Evolutionary conservation across 2,797 vertebrate species (phyloP).

Genomic region (Clarias laeviceps): DNA sequence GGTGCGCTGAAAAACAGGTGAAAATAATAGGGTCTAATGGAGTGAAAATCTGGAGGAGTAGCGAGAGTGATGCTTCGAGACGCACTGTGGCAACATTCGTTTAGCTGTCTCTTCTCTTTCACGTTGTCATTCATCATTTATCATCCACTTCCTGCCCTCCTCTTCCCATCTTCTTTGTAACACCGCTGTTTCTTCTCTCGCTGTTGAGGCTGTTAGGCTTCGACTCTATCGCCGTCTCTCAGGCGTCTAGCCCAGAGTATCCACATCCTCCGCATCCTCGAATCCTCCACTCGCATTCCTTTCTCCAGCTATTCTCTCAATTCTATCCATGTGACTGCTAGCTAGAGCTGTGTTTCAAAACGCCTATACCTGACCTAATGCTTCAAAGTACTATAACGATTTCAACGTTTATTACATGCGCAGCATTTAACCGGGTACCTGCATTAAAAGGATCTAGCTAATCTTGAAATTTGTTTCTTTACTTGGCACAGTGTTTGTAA

Average conservation of each 20-base stretch:
- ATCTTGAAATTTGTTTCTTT: no score
- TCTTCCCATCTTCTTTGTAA: slow-evolving; percentile 6
- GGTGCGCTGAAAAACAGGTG: slow-evolving; percentile 50
- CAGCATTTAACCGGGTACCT: not conserved
- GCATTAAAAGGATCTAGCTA: not conserved
- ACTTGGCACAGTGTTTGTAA: not conserved
- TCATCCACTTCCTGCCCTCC: slow-evolving; percentile 36
- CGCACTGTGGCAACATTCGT: slow-evolving; percentile 50
- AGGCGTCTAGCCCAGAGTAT: slow-evolving; percentile 33
- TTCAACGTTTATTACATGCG: not conserved
- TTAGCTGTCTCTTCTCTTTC: slow-evolving; percentile 45
- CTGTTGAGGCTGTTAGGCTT: slow-evolving; percentile 20
- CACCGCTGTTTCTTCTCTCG: slow-evolving; percentile 14
- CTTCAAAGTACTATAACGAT: not conserved
- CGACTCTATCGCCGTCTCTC: slow-evolving; percentile 28
- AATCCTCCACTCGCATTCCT: slow-evolving; percentile 26
- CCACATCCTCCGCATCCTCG: slow-evolving; percentile 17
- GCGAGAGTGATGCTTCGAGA: slow-evolving; percentile 41
- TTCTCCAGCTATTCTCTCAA: slow-evolving; percentile 30
- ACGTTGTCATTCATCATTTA: slow-evolving; percentile 53
- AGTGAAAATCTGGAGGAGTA: slow-evolving; percentile 44
- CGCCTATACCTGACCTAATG: not conserved
- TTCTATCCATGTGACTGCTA: slow-evolving; percentile 1
- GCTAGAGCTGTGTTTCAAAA: slow-evolving; percentile 9
- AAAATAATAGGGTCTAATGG: slow-evolving; percentile 58